Evolutionary conservation across 1,140 invertebrate genomes (phyloP).

Genomic region (Microplitis demolitor): DNA sequence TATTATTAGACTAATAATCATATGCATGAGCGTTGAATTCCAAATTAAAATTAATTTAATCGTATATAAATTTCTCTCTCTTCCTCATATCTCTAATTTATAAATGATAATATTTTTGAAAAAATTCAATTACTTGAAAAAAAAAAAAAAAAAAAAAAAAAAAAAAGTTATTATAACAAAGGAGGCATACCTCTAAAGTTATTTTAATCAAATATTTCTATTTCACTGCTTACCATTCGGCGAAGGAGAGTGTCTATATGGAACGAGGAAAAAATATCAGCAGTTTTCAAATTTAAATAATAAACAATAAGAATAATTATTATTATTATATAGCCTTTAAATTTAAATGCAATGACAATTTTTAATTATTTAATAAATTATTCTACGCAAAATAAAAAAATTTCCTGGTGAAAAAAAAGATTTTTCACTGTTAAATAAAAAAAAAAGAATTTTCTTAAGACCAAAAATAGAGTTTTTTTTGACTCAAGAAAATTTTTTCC

Average conservation of each 20-base stretch:
- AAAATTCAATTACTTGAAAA: too few species aligned
- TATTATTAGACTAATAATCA: not conserved
- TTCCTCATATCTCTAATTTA: not conserved
- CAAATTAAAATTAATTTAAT: not conserved
- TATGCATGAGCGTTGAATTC: not conserved
- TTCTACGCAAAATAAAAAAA: too few species aligned
- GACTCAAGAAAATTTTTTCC: too few species aligned
- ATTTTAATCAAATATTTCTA: conserved; percentile 35
- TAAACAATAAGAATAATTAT: not conserved
- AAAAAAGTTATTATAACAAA: not conserved
- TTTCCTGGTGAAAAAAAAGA: too few species aligned
- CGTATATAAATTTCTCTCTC: not conserved
- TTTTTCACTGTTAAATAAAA: too few species aligned
- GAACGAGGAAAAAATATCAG: conserved; percentile 53
- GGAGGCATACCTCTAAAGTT: not conserved
- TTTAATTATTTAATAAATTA: too few species aligned
- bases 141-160: not conserved
- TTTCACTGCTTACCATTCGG: conserved; percentile 49
- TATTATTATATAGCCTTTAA: not conserved
- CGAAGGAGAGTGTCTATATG: conserved; percentile 52
- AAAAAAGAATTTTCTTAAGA: too few species aligned
- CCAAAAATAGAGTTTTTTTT: too few species aligned
- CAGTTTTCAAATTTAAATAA: conserved; percentile 42
- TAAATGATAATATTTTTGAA: not conserved
- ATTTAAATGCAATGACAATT: not conserved